A percentile compares a stretch with the other conserved stretches of the same genome.
Evolutionary conservation across 2,113 vertebrate genomes (phyloP).

Genomic region (Ardeotis arabs): DNA sequence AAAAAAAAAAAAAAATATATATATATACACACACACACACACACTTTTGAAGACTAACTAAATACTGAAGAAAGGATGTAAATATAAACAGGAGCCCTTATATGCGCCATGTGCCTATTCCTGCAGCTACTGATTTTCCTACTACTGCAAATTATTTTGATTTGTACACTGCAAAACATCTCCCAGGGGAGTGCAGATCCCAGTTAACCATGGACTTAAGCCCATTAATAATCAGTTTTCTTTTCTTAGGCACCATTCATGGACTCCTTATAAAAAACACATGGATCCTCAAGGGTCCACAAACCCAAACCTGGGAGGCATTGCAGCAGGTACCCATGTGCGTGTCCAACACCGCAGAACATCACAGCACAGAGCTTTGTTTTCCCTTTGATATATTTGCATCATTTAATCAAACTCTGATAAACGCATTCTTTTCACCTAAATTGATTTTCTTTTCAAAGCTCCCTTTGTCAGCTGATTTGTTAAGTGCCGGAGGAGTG

Average conservation of each 20-base stretch:
- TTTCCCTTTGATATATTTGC: slow-evolving; percentile 22
- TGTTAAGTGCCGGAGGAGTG: slow-evolving; percentile 66
- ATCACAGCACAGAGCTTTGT: slow-evolving; percentile 5
- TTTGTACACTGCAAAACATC: neutral
- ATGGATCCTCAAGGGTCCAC: neutral
- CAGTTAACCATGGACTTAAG: neutral
- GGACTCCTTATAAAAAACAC: neutral
- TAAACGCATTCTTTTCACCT: slow-evolving; percentile 64
- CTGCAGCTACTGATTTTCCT: neutral
- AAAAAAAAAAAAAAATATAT: neutral
- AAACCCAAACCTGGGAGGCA: neutral
- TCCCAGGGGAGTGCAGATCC: neutral
- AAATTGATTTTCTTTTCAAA: slow-evolving; percentile 74
- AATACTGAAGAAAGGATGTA: neutral
- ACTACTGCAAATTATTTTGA: neutral
- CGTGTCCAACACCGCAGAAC: rapidly evolving
- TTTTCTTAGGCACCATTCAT: neutral
- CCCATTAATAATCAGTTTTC: neutral
- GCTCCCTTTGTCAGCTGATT: slow-evolving; percentile 68
- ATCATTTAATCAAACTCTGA: slow-evolving; percentile 64
- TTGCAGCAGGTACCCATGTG: neutral
- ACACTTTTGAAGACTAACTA: slow-evolving; percentile 6
- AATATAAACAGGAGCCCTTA: neutral
- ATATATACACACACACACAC: too few relatives aligned
- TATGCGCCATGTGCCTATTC: neutral